Base-by-base conservation (phyloP, 2,113 vertebrate genomes). In the Lonchura striata region DNA sequence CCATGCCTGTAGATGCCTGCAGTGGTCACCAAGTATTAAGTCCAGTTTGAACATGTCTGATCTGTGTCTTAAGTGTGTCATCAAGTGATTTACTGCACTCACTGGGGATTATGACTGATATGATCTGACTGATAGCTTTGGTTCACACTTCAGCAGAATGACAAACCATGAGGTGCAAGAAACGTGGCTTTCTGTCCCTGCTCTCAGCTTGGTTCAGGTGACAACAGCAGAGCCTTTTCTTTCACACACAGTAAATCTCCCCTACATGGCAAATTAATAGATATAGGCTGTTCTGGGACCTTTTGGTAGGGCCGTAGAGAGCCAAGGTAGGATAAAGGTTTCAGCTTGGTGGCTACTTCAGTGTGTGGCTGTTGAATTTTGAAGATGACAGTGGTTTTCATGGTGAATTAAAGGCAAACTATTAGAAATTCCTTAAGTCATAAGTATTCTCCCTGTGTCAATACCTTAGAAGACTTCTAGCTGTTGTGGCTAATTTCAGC, bases 171-270 rank as follows among this genome's bases (percentile, higher is more conserved):
- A 56, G 18, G 65, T 82, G 65, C 20, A 64, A 47, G n/a, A 60
- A 75, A 54, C 0, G 0, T 44, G 4, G 12, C 11, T 69, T 52
- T 69, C 42, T 0, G 0, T 41, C 35, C 46, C 50, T 75, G 66
- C 28, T 64, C 28, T 72, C 83, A 31, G 9, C 57, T 57, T 54
- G 17, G 33, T 64, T 72, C 64, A 39, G 64, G 37, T 88, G 64
- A 25, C 78, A 30, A 64, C 33, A 56, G 22, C 17, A 85, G 47
- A 78, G 33, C 30, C 50, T 78, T 88, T 82, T 82, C 49, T 74
- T 88, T 41, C 33, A 82, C 31, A 68, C 35, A 14, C 70, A 59
- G 31, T 37, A n/a, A 20, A 76, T 84, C 35, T 81, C 49, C 64
- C 22, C 52, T 80, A 33, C 17, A 16, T 4, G 17, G 37, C 30